Evolutionary conservation across 2,888 invertebrate genomes (phyloP).

Genomic region (Pegoplata infirma): DNA sequence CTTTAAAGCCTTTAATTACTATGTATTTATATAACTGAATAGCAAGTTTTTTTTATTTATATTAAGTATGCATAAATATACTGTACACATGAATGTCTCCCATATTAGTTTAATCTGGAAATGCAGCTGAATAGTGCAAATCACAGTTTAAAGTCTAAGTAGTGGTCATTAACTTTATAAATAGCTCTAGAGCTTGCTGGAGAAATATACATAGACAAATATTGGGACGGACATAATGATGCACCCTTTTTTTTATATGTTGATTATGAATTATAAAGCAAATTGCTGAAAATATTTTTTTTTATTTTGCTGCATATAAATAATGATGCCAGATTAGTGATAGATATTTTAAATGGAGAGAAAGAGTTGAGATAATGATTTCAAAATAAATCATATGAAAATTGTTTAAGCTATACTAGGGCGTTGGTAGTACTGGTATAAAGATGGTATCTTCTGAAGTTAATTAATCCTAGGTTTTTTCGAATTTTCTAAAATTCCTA

Average conservation of each 20-base stretch:
- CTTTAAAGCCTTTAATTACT: conserved; percentile 61
- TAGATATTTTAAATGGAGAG: neutral
- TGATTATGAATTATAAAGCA: conserved; percentile 43
- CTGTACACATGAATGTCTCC: conserved; percentile 8
- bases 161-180: conserved; percentile 65
- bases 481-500: no score
- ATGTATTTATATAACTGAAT: conserved; percentile 60
- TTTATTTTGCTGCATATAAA: neutral
- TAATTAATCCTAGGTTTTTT: no score
- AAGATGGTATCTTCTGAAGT: no score
- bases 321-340: conserved; percentile 16
- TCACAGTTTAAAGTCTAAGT: conserved; percentile 64
- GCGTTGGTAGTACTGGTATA: no score
- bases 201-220: neutral
- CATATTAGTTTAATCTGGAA: conserved; percentile 55
- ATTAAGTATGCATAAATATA: conserved; percentile 29
- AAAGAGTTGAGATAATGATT: neutral
- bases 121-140: conserved; percentile 54
- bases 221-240: conserved; percentile 28
- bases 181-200: conserved; percentile 20
- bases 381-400: no score
- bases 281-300: conserved; percentile 22
- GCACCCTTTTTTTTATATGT: conserved; percentile 51
- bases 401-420: no score
- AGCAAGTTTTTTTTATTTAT: conserved; percentile 23